These are phyloP conservation scores for Minunthozetes semirufus DNA, from an alignment of 2,888 invertebrate species.

Conservation along the genomic window DNA sequence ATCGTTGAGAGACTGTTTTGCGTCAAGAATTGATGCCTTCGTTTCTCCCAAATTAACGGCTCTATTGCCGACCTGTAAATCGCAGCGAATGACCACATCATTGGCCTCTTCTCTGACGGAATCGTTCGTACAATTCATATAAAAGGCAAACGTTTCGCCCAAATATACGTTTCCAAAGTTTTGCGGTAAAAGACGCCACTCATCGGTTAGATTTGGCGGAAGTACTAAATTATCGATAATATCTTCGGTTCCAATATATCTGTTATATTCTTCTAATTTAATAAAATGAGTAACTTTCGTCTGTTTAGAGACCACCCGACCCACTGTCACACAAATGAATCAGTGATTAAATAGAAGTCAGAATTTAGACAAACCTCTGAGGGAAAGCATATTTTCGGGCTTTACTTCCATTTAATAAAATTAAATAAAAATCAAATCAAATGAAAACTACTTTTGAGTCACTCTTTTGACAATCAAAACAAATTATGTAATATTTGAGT, in stretches of 20 bases:
- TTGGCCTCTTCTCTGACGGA: slow-evolving; percentile 57
- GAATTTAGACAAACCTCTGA: slow-evolving; percentile 24
- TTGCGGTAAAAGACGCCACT: slow-evolving; percentile 36
- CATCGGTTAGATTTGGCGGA: slow-evolving; percentile 1
- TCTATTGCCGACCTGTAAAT: slow-evolving; percentile 40
- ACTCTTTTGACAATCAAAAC: not conserved
- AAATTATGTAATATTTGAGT: not conserved
- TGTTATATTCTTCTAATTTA: slow-evolving; percentile 36
- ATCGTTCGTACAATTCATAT: slow-evolving; percentile 94
- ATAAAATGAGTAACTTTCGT: slow-evolving; percentile 30
- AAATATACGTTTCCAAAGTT: slow-evolving; percentile 80
- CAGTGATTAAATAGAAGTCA: not conserved
- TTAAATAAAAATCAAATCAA: too few species aligned
- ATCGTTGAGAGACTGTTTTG: slow-evolving; percentile 75
- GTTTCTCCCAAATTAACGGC: slow-evolving; percentile 26
- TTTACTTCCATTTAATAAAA: slow-evolving; percentile 33
- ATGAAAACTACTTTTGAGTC: too few species aligned
- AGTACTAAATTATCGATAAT: slow-evolving; percentile 5
- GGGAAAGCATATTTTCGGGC: slow-evolving; percentile 31
- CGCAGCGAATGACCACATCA: slow-evolving; percentile 73
- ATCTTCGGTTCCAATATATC: slow-evolving; percentile 21
- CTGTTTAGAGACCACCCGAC: slow-evolving; percentile 31
- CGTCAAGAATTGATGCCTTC: slow-evolving; percentile 25
- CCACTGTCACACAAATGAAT: slow-evolving; percentile 20
- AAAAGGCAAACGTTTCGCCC: slow-evolving; percentile 96